These are phyloP conservation scores for Periphyllus acericola DNA, from an alignment of 2,888 invertebrate species.

Conservation along the genomic window DNA sequence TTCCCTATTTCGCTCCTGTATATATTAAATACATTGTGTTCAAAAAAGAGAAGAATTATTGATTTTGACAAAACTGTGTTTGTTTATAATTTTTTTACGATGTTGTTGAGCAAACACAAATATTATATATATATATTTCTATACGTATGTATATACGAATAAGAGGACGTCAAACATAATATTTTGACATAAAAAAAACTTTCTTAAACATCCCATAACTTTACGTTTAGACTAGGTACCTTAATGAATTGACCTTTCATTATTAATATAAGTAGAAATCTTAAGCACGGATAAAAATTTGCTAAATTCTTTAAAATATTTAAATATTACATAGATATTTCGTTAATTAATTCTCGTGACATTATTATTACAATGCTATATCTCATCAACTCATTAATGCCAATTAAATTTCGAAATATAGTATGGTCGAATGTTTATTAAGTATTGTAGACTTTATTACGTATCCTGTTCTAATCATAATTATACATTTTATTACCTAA, in stretches of 20 bases:
- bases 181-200: background rate
- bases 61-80: background rate
- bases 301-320: too few species aligned
- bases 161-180: constrained; percentile 1
- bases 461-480: too few species aligned
- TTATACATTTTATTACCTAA: too few species aligned
- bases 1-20: too few species aligned
- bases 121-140: too few species aligned
- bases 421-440: too few species aligned
- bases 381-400: too few species aligned
- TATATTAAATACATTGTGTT: background rate
- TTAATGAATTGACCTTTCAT: background rate
- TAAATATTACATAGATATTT: too few species aligned
- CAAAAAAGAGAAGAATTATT: background rate
- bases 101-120: constrained; percentile 11
- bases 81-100: constrained; percentile 11
- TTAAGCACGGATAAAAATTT: background rate
- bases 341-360: too few species aligned
- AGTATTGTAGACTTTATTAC: too few species aligned
- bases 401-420: too few species aligned
- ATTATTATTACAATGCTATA: too few species aligned
- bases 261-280: background rate
- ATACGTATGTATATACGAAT: background rate
- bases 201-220: background rate
- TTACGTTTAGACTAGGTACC: background rate